A percentile compares a stretch with the other conserved stretches of the same genome.
These are phyloP conservation scores for Caenorhabditis uteleia DNA, from an alignment of 2,888 invertebrate genomes.

Conservation along the genomic window DNA sequence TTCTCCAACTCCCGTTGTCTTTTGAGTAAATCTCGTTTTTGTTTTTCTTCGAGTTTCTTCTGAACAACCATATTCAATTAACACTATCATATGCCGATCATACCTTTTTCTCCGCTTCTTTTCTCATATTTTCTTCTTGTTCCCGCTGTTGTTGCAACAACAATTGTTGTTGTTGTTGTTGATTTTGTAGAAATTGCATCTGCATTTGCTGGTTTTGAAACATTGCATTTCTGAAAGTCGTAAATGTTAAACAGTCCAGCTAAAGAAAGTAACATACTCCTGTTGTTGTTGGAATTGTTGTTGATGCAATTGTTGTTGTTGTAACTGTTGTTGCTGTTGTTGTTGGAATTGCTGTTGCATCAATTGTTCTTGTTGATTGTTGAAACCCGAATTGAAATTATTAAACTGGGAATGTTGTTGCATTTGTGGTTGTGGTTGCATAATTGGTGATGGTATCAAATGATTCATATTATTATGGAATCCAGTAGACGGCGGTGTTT, in stretches of 20 bases:
- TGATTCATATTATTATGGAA: not conserved
- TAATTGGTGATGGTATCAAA: not conserved
- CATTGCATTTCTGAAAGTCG: not conserved
- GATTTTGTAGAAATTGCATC: not conserved
- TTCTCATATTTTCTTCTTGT: too few relatives aligned
- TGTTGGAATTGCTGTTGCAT: not conserved
- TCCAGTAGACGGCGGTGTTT: not conserved
- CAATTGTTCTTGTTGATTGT: not conserved
- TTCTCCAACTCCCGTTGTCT: not conserved
- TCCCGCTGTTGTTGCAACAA: too few relatives aligned
- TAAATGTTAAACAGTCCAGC: not conserved
- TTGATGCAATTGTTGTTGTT: not conserved
- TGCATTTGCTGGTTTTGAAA: not conserved
- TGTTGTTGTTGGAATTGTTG: not conserved
- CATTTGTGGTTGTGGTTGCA: not conserved
- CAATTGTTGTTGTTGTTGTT: constrained; percentile 1
- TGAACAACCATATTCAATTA: too few relatives aligned
- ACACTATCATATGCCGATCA: too few relatives aligned
- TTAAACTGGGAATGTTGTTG: too few relatives aligned
- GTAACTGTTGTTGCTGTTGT: not conserved
- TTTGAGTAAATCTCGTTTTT: too few relatives aligned
- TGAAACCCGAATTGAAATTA: too few relatives aligned
- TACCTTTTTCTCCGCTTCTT: too few relatives aligned
- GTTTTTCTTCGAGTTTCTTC: too few relatives aligned
- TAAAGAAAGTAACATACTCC: not conserved